A percentile compares a stretch with the other conserved stretches of the same genome.
These are phyloP conservation scores for Myxocyprinus asiaticus DNA, from an alignment of 2,113 vertebrate species.

Conservation along the genomic window DNA sequence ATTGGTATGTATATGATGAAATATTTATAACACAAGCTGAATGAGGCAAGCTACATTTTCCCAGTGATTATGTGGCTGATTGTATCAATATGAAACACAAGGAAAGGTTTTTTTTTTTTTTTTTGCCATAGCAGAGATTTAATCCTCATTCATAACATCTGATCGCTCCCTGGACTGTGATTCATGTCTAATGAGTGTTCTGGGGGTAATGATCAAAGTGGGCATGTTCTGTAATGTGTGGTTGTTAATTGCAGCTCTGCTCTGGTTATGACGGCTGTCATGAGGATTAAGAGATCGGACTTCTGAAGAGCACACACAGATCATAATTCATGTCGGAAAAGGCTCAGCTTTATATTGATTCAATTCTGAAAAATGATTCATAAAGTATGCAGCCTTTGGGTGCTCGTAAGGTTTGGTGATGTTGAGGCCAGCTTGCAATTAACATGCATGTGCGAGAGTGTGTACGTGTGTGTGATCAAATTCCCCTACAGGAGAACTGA, in stretches of 20 bases:
- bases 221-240: background rate
- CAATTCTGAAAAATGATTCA: background rate
- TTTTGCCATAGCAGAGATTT: background rate
- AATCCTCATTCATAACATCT: background rate
- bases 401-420: background rate
- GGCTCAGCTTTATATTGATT: background rate
- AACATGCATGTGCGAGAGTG: too few species aligned
- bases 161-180: background rate
- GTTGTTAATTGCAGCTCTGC: background rate
- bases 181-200: background rate
- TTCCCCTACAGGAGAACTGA: too few species aligned
- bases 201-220: background rate
- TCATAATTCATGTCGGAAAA: background rate
- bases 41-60: slow-evolving; percentile 21
- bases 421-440: background rate
- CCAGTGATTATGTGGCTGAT: background rate
- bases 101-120: slow-evolving; percentile 12
- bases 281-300: background rate
- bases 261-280: background rate
- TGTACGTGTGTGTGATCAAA: too few species aligned
- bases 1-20: background rate
- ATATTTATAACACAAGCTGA: background rate
- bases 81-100: slow-evolving; percentile 14
- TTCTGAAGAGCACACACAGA: background rate
- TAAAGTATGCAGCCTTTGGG: background rate